Evolutionary conservation across 2,113 vertebrate genomes (phyloP).

Genomic region (Microtus ochrogaster): DNA sequence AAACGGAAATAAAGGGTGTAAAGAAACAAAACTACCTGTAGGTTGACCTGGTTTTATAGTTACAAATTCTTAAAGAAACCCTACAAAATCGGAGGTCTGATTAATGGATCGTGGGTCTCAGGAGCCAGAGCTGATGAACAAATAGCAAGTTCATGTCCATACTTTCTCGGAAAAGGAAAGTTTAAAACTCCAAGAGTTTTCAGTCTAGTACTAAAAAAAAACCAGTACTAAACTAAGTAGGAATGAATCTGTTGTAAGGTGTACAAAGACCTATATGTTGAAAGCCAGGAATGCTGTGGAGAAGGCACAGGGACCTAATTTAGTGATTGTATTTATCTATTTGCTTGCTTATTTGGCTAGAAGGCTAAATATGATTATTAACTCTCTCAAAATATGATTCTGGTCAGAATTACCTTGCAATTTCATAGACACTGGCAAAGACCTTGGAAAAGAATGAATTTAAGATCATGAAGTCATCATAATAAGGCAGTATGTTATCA

Average conservation of each 20-base stretch:
- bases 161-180: background rate
- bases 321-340: background rate
- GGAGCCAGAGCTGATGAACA: background rate
- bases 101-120: background rate
- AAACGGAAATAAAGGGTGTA: background rate
- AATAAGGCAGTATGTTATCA: background rate
- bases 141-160: background rate
- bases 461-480: background rate
- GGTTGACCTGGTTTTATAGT: background rate
- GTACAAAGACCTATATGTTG: background rate
- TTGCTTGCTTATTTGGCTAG: background rate
- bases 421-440: background rate
- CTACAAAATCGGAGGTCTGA: background rate
- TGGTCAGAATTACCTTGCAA: background rate
- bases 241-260: background rate
- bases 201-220: background rate
- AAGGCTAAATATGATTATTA: background rate
- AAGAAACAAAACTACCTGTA: background rate
- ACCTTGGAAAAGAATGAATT: background rate
- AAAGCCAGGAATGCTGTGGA: background rate
- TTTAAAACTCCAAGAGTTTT: background rate
- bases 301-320: background rate
- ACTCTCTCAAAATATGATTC: background rate
- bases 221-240: background rate
- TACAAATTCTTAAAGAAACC: slow-evolving; percentile 10